Conservation (phyloP, 2,113 vertebrate genomes). For the Montifringilla adamsi region DNA sequence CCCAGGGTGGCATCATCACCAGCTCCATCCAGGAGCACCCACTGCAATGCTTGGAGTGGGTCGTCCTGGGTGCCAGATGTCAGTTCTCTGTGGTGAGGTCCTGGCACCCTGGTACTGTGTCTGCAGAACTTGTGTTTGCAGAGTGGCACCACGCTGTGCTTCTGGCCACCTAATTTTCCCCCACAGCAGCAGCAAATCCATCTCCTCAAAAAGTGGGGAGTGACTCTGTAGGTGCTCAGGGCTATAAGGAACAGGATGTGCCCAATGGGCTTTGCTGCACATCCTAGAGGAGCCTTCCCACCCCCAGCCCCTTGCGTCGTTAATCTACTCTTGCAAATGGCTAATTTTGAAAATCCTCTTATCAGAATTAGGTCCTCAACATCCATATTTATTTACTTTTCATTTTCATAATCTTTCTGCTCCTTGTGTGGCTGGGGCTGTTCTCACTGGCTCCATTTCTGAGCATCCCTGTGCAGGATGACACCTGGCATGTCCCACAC, state of each 20-base stretch:
- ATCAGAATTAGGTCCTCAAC: slow-evolving; percentile 77
- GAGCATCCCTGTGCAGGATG: background rate
- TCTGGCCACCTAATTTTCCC: background rate
- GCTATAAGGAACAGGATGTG: background rate
- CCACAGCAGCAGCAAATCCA: slow-evolving; percentile 37
- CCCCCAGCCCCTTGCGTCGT: slow-evolving; percentile 14
- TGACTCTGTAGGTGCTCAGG: background rate
- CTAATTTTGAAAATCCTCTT: slow-evolving; percentile 82
- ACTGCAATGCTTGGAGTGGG: fast-evolving
- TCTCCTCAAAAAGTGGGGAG: slow-evolving; percentile 24
- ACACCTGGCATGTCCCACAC: background rate
- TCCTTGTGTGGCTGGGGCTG: background rate
- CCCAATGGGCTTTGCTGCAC: background rate
- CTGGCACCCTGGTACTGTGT: fast-evolving
- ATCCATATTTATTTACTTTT: slow-evolving; percentile 79
- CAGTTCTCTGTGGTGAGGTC: fast-evolving
- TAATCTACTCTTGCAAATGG: slow-evolving; percentile 78
- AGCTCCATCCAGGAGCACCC: background rate
- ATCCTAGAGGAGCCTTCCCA: slow-evolving; percentile 52
- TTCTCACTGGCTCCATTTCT: background rate
- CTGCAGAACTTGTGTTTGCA: fast-evolving
- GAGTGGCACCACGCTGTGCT: fast-evolving
- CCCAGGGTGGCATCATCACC: background rate
- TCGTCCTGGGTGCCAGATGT: fast-evolving
- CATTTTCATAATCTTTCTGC: slow-evolving; percentile 70